Evolutionary conservation across 2,113 vertebrate species (phyloP).

Genomic region (Boulengeromyrus knoepffleri): DNA sequence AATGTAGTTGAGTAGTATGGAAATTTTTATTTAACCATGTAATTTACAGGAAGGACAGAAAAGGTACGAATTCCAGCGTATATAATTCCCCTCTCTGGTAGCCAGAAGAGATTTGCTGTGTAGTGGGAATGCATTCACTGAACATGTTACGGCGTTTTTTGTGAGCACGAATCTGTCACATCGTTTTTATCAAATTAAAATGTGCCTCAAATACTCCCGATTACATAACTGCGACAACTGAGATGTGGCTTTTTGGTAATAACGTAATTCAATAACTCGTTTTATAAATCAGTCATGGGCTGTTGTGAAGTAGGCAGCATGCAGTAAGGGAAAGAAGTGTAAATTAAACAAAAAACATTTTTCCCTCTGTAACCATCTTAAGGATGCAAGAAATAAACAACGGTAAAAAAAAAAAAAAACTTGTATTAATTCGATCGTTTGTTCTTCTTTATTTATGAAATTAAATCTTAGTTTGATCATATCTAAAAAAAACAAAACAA

Average conservation of each 20-base stretch:
- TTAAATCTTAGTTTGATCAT: background rate
- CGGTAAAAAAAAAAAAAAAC: background rate
- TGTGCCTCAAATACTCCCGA: background rate
- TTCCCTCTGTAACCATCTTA: background rate
- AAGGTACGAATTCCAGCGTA: background rate
- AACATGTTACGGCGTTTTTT: constrained; percentile 7
- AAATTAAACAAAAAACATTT: background rate
- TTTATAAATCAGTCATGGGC: background rate
- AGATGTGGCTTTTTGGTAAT: background rate
- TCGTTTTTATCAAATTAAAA: background rate
- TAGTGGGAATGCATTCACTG: background rate
- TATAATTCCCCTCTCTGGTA: background rate
- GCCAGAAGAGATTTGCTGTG: background rate
- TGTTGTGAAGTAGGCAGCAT: background rate
- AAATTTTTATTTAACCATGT: background rate
- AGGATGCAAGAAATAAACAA: background rate
- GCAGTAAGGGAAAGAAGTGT: background rate
- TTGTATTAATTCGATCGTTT: background rate
- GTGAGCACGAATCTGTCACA: background rate
- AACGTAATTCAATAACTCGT: background rate
- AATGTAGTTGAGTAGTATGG: background rate
- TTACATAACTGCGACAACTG: background rate
- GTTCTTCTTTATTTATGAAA: background rate
- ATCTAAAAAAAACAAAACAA: background rate
- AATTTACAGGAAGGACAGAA: background rate